Conservation (phyloP, 2,113 vertebrate species). For the Nothobranchius furzeri region DNA sequence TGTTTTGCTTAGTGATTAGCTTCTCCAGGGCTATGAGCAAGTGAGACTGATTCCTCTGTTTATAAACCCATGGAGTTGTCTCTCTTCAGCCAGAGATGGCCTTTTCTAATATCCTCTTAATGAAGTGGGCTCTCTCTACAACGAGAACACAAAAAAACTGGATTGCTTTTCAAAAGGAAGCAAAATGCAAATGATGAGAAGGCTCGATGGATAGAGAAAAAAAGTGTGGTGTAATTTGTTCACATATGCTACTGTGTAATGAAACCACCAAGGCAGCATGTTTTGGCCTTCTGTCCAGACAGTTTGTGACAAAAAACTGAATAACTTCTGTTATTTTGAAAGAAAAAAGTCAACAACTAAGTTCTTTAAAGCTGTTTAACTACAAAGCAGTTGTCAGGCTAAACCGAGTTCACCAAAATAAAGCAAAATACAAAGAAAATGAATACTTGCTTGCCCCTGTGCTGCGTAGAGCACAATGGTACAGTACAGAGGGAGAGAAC, state of each 20-base stretch:
- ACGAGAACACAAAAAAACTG: slow-evolving; percentile 77
- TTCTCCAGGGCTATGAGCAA: slow-evolving; percentile 90
- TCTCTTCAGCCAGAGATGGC: slow-evolving; percentile 80
- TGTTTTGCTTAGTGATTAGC: slow-evolving; percentile 99
- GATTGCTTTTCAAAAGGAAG: slow-evolving; percentile 44
- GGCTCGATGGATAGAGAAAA: slow-evolving; percentile 9
- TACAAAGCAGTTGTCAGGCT: slow-evolving; percentile 68
- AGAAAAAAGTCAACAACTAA: slow-evolving; percentile 38
- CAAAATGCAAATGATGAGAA: slow-evolving; percentile 23
- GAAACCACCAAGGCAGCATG: slow-evolving; percentile 52
- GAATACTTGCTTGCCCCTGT: slow-evolving; percentile 56
- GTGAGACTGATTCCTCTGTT: slow-evolving; percentile 81
- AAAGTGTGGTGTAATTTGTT: slow-evolving; percentile 28
- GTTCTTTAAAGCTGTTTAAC: slow-evolving; percentile 59
- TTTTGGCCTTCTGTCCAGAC: slow-evolving; percentile 56
- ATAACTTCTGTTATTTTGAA: slow-evolving; percentile 60
- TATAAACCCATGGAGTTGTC: slow-evolving; percentile 51
- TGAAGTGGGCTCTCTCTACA: slow-evolving; percentile 79
- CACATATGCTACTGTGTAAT: slow-evolving; percentile 59
- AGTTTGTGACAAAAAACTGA: slow-evolving; percentile 56
- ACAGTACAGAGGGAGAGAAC: slow-evolving; percentile 52
- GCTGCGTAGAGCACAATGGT: slow-evolving; percentile 39
- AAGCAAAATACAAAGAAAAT: slow-evolving; percentile 59
- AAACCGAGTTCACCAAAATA: slow-evolving; percentile 61
- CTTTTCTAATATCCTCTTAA: slow-evolving; percentile 95